Conservation (phyloP, 2,113 vertebrate genomes). For the Stictonetta naevosa region DNA sequence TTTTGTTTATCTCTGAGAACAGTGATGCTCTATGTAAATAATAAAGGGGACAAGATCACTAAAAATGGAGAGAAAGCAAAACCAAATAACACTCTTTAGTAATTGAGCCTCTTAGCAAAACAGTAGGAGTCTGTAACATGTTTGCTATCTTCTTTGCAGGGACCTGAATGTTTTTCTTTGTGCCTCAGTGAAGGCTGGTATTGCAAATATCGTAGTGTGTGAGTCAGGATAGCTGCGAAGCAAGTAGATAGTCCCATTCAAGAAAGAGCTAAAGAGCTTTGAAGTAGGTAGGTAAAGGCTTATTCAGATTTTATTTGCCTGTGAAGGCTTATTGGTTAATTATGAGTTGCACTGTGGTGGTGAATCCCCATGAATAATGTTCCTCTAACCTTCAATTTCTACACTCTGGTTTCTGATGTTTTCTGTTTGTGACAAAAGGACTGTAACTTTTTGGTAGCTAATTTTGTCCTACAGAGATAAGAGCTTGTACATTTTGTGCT, state of each 20-base stretch:
- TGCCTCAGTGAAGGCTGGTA: not conserved
- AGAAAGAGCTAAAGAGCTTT: not conserved
- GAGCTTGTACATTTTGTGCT: not conserved
- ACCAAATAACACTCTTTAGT: not conserved
- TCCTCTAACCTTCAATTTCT: not conserved
- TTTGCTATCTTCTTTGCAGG: not conserved
- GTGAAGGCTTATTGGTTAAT: not conserved
- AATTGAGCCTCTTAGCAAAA: not conserved
- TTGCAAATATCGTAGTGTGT: not conserved
- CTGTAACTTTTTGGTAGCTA: not conserved
- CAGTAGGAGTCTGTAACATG: not conserved
- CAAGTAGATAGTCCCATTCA: not conserved
- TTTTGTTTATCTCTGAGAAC: not conserved
- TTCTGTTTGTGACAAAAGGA: not conserved
- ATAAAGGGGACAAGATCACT: not conserved
- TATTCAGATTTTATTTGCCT: not conserved
- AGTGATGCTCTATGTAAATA: conserved; percentile 12
- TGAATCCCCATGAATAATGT: not conserved
- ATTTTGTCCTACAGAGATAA: not conserved
- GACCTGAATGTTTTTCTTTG: not conserved
- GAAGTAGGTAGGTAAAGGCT: not conserved
- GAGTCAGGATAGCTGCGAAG: not conserved
- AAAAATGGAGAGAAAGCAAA: conserved; percentile 9
- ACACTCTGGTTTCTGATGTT: not conserved
- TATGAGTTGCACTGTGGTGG: not conserved